Evolutionary conservation across 2,113 vertebrate species (phyloP), one percentile per base, ranked within the genome.

Genomic region (Microcebus ravelobensis): DNA sequence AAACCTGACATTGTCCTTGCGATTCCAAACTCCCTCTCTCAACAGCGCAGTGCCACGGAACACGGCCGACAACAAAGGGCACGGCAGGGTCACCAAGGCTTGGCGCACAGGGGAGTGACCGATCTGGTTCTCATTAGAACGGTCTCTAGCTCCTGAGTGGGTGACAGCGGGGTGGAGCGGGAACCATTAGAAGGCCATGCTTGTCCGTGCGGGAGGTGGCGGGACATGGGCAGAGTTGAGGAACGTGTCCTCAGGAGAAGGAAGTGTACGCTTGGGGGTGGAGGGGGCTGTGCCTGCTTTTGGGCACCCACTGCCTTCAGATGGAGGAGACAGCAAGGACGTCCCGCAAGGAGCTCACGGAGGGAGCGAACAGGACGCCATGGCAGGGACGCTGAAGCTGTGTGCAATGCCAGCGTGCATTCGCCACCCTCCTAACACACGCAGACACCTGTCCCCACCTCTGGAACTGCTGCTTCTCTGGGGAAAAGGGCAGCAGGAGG

Each of bases 301-400:
- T 9, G 7, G n/a, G n/a, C 7, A 73, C 85, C 57, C 27, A 29
- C 45, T 13, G 65, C 14, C 65, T 55, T 3, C 74, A 18, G 65
- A 11, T 23, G n/a, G 42, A 67, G 39, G 68, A 50, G 74, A n/a
- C 29, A 31, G 15, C 8, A 21, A 39, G 76, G 67, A 57, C 11
- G 8, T 0, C 39, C 82, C 59, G 17, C 39, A 1, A n/a, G 42
- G 34, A 34, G 59, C 42, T 20, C 14, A 6, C 0, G 2, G 36
- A 39, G 14, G 36, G 36, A 34, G 29, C 3, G 8, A 50, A 29
- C 52, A 42, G 63, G 63, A 15, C 12, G 52, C 50, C 50, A 5
- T 0, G 1, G 76, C 74, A 21, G 80, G 31, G 2, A 7, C 48
- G 15, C 27, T 23, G 0, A 2, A 36, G 25, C 55, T 0, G 15